phyloP scores from a whole-genome alignment of 1,140 invertebrate genomes.

The Drosophila nasuta region DNA sequence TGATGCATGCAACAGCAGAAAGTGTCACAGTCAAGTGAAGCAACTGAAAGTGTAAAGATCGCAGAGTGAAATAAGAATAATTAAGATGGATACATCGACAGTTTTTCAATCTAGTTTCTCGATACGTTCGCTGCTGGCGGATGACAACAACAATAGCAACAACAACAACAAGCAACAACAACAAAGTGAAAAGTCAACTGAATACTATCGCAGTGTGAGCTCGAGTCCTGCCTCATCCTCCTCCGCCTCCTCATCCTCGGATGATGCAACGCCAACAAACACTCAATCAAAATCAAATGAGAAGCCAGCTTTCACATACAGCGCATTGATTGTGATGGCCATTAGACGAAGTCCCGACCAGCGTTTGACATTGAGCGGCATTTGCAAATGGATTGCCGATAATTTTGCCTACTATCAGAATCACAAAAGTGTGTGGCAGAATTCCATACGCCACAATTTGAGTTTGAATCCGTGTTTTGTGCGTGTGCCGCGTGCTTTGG shows the following conservation, averaged over 20 bases:
- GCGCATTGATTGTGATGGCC: constrained; percentile 98
- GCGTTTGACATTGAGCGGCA: constrained; percentile 93
- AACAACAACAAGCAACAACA: too few relatives aligned
- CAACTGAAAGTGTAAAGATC: constrained; percentile 2
- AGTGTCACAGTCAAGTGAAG: constrained; percentile 5
- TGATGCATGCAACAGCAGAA: neutral
- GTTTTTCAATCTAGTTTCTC: constrained; percentile 68
- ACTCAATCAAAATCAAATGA: constrained; percentile 87
- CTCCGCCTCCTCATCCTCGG: constrained; percentile 58
- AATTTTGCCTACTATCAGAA: constrained; percentile 96
- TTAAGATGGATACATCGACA: constrained; percentile 48
- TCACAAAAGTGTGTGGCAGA: constrained; percentile 98
- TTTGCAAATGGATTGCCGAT: constrained; percentile 93
- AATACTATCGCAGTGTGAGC: constrained; percentile 20
- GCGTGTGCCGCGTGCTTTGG: constrained; percentile 65
- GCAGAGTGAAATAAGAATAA: neutral
- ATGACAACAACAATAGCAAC: neutral
- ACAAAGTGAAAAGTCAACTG: neutral
- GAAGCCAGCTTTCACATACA: constrained; percentile 96
- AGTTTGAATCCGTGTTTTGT: constrained; percentile 75
- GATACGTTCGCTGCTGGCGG: constrained; percentile 54
- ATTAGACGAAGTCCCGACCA: constrained; percentile 95
- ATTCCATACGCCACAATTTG: constrained; percentile 97
- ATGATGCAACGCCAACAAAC: constrained; percentile 27
- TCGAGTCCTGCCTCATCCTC: constrained; percentile 28